A percentile compares a stretch with the other conserved stretches of the same genome.
These are phyloP conservation scores for mouse (Mus musculus) DNA, from an alignment of 2,113 vertebrate genomes.

Conservation along the genomic window DNA sequence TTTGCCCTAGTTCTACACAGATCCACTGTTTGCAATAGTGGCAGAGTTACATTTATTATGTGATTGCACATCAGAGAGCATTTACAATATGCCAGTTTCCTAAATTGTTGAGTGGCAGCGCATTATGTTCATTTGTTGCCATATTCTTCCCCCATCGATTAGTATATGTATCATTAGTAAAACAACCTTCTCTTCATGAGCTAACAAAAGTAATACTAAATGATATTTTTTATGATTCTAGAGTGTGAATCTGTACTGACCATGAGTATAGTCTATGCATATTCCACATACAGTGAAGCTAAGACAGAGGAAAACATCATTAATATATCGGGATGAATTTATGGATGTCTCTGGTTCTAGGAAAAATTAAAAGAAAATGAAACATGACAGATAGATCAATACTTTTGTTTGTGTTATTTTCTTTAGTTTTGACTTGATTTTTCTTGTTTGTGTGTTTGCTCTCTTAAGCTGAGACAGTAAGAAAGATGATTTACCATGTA, in stretches of 20 bases:
- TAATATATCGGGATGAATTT: background rate
- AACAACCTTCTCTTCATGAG: background rate
- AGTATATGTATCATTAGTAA: background rate
- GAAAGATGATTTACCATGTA: background rate
- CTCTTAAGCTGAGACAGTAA: background rate
- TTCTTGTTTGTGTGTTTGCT: background rate
- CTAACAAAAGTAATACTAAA: background rate
- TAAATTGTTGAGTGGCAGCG: background rate
- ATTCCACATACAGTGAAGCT: background rate
- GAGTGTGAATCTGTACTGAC: background rate
- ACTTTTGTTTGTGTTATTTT: background rate
- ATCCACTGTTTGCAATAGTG: background rate
- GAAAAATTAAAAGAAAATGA: background rate
- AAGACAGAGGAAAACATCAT: background rate
- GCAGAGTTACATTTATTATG: background rate
- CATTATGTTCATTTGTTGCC: too few species aligned
- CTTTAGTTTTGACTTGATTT: background rate
- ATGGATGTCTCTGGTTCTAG: background rate
- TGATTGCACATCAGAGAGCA: background rate
- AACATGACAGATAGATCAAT: background rate
- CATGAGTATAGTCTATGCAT: fast-evolving
- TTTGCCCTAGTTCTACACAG: background rate
- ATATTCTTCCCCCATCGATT: background rate
- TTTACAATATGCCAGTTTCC: background rate
- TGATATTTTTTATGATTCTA: background rate